Percentiles rank a stretch among this genome's conserved stretches.
Evolutionary conservation across 2,113 vertebrate species (phyloP).

Genomic region (Hippopotamus amphibius): DNA sequence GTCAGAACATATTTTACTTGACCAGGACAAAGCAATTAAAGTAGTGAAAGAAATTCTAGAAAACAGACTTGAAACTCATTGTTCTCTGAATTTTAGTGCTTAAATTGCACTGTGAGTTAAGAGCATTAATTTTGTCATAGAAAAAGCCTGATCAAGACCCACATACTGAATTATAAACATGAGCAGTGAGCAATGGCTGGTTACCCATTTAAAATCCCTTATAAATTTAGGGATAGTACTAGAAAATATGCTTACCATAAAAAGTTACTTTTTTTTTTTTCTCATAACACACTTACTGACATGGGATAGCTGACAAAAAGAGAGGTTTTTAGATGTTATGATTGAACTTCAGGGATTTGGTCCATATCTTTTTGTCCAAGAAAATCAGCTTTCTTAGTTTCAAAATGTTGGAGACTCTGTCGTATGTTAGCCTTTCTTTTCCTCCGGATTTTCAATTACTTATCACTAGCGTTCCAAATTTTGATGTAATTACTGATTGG

Average conservation of each 20-base stretch:
- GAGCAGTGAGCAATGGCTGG: not conserved
- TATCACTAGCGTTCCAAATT: not conserved
- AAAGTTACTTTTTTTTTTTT: not conserved
- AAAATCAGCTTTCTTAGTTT: constrained; percentile 33
- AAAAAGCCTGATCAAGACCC: not conserved
- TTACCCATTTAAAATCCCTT: not conserved
- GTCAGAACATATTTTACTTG: not conserved
- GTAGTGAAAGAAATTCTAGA: not conserved
- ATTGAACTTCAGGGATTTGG: not conserved
- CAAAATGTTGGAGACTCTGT: not conserved
- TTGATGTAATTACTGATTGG: not conserved
- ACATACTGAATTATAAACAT: constrained; percentile 1
- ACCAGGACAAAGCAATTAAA: not conserved
- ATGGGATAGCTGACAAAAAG: not conserved
- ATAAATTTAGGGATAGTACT: not conserved
- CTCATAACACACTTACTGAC: not conserved
- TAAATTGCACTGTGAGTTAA: not conserved
- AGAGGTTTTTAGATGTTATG: not conserved
- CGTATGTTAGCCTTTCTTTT: not conserved
- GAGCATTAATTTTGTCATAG: not conserved
- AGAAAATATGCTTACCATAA: not conserved
- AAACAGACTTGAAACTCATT: not conserved
- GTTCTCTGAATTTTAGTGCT: not conserved
- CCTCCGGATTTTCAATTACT: not conserved
- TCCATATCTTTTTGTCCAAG: not conserved